These are phyloP conservation scores for Mormyrus proboscirostris DNA, from an alignment of 2,797 vertebrate species.

Conservation along the genomic window DNA sequence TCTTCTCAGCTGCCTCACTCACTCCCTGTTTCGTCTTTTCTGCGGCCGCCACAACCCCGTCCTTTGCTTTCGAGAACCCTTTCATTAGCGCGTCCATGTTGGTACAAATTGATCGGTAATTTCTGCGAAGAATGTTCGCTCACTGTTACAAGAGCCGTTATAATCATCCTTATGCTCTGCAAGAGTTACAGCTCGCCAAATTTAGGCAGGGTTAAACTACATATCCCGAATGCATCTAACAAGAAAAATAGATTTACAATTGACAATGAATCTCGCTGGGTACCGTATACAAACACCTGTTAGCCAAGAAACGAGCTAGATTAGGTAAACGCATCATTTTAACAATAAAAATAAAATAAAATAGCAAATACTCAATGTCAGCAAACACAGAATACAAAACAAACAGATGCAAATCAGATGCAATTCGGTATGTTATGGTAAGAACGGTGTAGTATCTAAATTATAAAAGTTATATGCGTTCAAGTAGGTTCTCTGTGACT, in stretches of 20 bases:
- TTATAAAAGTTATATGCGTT: neutral
- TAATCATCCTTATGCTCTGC: neutral
- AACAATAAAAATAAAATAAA: neutral
- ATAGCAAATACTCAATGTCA: neutral
- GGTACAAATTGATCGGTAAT: slow-evolving; percentile 16
- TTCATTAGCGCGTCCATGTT: slow-evolving; percentile 24
- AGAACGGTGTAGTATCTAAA: neutral
- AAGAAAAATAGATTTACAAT: neutral
- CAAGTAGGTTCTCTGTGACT: neutral
- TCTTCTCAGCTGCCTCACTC: slow-evolving; percentile 21
- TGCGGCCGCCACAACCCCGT: slow-evolving; percentile 22
- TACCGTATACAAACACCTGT: slow-evolving; percentile 2
- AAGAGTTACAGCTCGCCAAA: neutral
- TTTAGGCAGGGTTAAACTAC: neutral
- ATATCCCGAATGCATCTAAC: neutral
- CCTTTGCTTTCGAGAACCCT: slow-evolving; percentile 23
- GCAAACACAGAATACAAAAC: neutral
- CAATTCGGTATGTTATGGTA: neutral
- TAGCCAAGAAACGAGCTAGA: neutral
- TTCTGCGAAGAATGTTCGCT: neutral
- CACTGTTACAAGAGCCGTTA: slow-evolving; percentile 3
- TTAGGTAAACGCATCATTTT: neutral
- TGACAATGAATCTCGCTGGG: neutral
- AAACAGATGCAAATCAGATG: neutral
- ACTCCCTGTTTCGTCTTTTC: slow-evolving; percentile 24